A percentile compares a stretch with the other conserved stretches of the same genome.
Conservation (phyloP, 2,113 vertebrate species). For the Abramis brama region DNA sequence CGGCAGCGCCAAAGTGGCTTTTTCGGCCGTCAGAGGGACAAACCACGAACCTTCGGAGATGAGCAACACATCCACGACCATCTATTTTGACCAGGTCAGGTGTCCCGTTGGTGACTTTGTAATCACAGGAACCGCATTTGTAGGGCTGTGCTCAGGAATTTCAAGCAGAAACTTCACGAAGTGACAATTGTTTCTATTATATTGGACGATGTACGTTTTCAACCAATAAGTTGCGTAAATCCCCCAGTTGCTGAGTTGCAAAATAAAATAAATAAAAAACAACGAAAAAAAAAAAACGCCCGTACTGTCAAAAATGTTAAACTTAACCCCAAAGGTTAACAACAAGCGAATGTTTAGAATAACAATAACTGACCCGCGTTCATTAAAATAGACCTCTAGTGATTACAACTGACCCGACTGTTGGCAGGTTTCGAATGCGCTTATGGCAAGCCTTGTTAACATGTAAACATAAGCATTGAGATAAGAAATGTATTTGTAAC, state of each 20-base stretch:
- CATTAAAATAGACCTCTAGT: not conserved
- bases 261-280: not conserved
- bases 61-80: slow-evolving; percentile 99
- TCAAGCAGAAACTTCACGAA: slow-evolving; percentile 11
- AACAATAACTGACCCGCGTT: not conserved
- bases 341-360: not conserved
- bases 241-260: not conserved
- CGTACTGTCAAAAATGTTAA: not conserved
- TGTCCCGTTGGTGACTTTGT: slow-evolving; percentile 33
- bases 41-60: slow-evolving; percentile 97
- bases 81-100: slow-evolving; percentile 99
- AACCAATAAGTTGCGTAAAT: not conserved
- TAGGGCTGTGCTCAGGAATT: not conserved
- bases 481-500: not conserved
- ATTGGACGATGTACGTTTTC: not conserved
- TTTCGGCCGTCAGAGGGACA: slow-evolving; percentile 93
- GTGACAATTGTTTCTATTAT: not conserved
- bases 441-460: not conserved
- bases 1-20: slow-evolving; percentile 95
- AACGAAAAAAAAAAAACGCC: not conserved
- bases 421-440: not conserved
- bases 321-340: not conserved
- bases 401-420: slow-evolving; percentile 22
- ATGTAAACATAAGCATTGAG: not conserved
- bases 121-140: slow-evolving; percentile 5